phyloP scores from a whole-genome alignment of 2,113 vertebrate species.

The Tamias sibiricus region DNA sequence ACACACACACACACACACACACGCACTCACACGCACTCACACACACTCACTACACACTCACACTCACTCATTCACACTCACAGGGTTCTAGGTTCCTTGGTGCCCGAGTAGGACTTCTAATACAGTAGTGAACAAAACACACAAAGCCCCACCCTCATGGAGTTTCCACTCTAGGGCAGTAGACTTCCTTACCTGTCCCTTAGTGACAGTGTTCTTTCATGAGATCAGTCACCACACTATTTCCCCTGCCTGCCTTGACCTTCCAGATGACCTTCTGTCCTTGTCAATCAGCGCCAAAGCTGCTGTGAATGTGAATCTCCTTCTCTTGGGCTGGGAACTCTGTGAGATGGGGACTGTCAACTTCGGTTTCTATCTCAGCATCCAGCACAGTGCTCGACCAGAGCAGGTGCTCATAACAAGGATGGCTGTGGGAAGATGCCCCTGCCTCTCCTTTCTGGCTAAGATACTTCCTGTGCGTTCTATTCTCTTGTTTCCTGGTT shows the following conservation, averaged over 20 bases:
- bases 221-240: neutral
- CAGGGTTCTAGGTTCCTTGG: neutral
- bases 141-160: neutral
- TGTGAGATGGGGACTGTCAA: rapidly evolving
- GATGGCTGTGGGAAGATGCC: neutral
- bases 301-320: neutral
- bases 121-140: neutral
- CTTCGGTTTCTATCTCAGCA: neutral
- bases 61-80: no score
- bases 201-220: neutral
- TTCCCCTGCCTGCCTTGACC: neutral
- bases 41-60: rapidly evolving
- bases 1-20: no score
- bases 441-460: neutral
- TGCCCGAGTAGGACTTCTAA: neutral
- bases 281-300: neutral
- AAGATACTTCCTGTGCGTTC: neutral
- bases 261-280: neutral
- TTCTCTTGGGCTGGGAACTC: neutral
- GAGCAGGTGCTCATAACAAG: neutral
- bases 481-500: neutral
- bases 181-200: neutral
- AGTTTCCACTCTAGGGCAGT: neutral
- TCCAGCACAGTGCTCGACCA: neutral
- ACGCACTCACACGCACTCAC: no score